These are phyloP conservation scores for Philaenus spumarius DNA, from an alignment of 1,140 invertebrate species.

Conservation along the genomic window DNA sequence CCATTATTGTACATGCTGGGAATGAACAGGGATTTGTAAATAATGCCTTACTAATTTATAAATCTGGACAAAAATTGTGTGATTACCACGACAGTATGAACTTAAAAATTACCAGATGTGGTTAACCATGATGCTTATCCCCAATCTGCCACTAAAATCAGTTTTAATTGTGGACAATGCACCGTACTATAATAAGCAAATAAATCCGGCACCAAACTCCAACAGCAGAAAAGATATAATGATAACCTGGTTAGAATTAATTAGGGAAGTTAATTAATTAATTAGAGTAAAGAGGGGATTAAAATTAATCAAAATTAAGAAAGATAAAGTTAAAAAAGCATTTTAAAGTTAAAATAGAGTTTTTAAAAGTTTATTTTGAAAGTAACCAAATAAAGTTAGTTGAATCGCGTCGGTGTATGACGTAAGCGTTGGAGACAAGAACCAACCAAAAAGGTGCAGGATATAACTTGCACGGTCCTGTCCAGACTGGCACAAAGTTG, in stretches of 20 bases:
- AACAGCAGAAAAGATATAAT: slow-evolving; percentile 28
- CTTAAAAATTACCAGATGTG: background rate
- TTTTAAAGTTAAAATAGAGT: no score
- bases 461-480: no score
- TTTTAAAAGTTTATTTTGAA: no score
- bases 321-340: no score
- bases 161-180: slow-evolving; percentile 38
- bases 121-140: slow-evolving; percentile 22
- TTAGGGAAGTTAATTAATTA: no score
- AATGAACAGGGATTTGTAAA: slow-evolving; percentile 6
- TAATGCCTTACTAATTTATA: background rate
- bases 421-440: no score
- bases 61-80: background rate
- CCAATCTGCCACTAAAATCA: slow-evolving; percentile 31
- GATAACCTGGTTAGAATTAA: slow-evolving; percentile 27
- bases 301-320: no score
- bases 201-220: slow-evolving; percentile 24
- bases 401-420: no score
- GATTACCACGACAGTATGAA: background rate
- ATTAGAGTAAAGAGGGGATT: no score
- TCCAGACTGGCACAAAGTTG: no score
- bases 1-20: slow-evolving; percentile 5
- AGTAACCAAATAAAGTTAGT: no score
- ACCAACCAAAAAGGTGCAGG: no score
- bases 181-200: slow-evolving; percentile 33